Evolutionary conservation across 2,888 invertebrate genomes (phyloP).

Genomic region (Ectemnius lituratus): DNA sequence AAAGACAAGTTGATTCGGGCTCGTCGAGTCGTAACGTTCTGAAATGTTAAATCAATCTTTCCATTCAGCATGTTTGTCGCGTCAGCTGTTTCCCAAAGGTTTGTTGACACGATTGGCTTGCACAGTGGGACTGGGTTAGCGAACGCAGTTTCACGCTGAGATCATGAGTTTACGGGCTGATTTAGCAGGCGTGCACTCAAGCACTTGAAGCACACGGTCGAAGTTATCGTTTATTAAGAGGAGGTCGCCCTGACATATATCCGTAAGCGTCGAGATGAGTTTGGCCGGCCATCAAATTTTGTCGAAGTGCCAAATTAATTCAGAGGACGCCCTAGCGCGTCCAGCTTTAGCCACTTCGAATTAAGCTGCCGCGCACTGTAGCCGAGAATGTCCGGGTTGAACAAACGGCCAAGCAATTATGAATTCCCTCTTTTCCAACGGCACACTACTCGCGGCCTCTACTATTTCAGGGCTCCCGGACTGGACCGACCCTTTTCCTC

Average conservation of each 20-base stretch:
- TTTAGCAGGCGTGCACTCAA: too few relatives aligned
- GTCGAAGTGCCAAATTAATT: conserved; percentile 42
- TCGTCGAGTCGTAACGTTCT: too few relatives aligned
- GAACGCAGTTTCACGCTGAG: too few relatives aligned
- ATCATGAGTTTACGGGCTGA: too few relatives aligned
- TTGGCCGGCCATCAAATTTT: conserved; percentile 42
- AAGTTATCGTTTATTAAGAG: conserved; percentile 2
- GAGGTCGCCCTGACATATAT: background rate
- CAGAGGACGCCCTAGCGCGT: conserved; percentile 17
- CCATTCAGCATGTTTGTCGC: too few relatives aligned
- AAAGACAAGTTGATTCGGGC: too few relatives aligned
- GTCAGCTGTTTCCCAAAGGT: too few relatives aligned
- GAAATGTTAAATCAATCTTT: too few relatives aligned
- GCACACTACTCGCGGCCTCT: conserved; percentile 42
- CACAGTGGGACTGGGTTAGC: too few relatives aligned
- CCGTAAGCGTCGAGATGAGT: conserved; percentile 20
- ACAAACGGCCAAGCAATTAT: conserved; percentile 67
- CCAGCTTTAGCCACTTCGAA: conserved; percentile 34
- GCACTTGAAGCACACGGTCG: background rate
- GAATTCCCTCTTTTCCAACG: conserved; percentile 67
- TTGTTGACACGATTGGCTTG: too few relatives aligned
- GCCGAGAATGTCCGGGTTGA: conserved; percentile 56
- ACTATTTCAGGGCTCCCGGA: conserved; percentile 56
- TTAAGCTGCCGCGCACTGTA: conserved; percentile 46
- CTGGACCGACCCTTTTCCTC: conserved; percentile 41